phyloP scores from a whole-genome alignment of 2,888 invertebrate genomes.

The Eristalis arbustorum region DNA sequence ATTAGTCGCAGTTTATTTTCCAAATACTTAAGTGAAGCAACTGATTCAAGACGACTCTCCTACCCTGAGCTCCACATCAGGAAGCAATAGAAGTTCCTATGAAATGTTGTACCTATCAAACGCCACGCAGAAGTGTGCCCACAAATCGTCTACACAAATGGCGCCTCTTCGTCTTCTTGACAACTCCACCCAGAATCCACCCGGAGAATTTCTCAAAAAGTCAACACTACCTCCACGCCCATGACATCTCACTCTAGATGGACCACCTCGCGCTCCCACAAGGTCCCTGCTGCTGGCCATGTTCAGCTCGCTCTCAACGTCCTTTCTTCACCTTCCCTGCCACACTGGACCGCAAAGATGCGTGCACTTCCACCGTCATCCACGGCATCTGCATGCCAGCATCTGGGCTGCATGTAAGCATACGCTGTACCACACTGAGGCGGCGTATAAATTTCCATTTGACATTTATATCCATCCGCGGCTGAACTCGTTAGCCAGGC shows the following conservation, averaged over 20 bases:
- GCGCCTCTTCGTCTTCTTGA: neutral
- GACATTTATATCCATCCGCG: constrained; percentile 33
- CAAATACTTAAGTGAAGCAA: too few relatives aligned
- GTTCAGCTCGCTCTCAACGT: neutral
- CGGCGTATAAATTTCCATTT: constrained; percentile 24
- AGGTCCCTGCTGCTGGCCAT: neutral
- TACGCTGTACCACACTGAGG: neutral
- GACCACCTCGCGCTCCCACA: neutral
- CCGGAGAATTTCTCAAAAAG: neutral
- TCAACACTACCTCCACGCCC: neutral
- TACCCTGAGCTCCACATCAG: too few relatives aligned
- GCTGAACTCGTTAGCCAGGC: neutral
- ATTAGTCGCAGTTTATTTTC: too few relatives aligned
- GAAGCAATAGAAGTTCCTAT: too few relatives aligned
- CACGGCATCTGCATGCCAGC: neutral
- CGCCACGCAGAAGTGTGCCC: too few relatives aligned
- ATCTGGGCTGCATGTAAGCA: neutral
- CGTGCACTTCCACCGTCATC: neutral
- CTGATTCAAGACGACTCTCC: too few relatives aligned
- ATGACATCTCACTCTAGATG: neutral
- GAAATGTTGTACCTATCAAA: too few relatives aligned
- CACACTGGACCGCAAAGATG: neutral
- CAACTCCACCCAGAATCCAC: neutral
- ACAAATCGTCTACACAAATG: neutral
- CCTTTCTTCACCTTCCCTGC: neutral